These are phyloP conservation scores for Notechis scutatus DNA, from an alignment of 2,113 vertebrate species.

Conservation along the genomic window DNA sequence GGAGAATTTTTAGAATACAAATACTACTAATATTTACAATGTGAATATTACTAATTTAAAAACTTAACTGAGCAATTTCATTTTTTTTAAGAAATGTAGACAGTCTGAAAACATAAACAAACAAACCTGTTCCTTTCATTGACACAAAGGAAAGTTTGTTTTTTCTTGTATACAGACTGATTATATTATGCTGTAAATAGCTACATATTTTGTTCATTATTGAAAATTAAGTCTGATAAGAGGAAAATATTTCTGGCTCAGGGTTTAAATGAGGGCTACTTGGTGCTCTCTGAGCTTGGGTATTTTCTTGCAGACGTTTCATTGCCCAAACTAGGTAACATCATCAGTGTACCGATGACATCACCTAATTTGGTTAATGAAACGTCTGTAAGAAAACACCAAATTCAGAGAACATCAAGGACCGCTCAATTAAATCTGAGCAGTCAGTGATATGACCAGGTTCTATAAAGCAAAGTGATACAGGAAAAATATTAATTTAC, in stretches of 20 bases:
- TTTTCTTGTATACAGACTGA: background rate
- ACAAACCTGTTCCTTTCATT: background rate
- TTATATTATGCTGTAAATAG: background rate
- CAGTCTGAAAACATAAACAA: background rate
- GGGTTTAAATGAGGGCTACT: too few relatives aligned
- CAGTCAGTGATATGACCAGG: background rate
- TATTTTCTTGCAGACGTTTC: too few relatives aligned
- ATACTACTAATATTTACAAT: background rate
- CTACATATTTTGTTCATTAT: background rate
- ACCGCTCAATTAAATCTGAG: background rate
- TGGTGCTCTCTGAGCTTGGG: too few relatives aligned
- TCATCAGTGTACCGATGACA: background rate
- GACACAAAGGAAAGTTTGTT: background rate
- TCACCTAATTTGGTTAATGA: background rate
- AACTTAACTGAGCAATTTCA: background rate
- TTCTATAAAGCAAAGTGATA: background rate
- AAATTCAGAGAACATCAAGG: background rate
- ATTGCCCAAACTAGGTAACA: too few relatives aligned
- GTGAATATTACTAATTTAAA: background rate
- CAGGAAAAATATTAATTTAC: background rate
- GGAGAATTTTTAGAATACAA: background rate
- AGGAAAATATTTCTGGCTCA: too few relatives aligned
- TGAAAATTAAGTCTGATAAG: background rate
- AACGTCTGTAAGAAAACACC: background rate
- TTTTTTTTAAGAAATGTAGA: background rate